Evolutionary conservation across 1,140 invertebrate species (phyloP), one percentile per base, ranked within the genome.

Genomic region (Gonioctena quinquepunctata): DNA sequence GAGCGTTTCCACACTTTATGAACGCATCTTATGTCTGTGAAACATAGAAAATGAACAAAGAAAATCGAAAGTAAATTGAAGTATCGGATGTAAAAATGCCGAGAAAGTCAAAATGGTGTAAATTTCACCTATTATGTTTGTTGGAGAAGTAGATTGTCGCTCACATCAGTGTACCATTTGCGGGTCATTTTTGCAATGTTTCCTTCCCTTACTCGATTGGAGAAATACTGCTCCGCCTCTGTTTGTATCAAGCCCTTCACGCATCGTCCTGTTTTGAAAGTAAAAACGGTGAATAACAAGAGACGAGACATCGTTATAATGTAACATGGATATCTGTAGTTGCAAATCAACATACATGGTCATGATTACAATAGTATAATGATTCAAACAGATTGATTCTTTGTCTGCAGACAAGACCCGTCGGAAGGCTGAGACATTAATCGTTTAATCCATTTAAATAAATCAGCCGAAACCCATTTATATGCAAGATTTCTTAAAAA

Each of bases 371-470:
- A 78, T 76, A 67, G 76, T 74, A 78, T 76, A 78, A 78, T 78
- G 76, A 78, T 73, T 78, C 76, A 78, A 78, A 71, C 68, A 68
- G 76, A 78, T 78, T 78, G 76, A 78, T 78, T 78, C 76, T 78
- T 78, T 78, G 76, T 78, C 68, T 73, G 74, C 69, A 71, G 71
- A 76, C 75, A 75, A 72, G 62, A 66, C 59, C 70, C 73, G 69
- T 74, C 75, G 73, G 75, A 72, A 76, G 69, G 70, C 56, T 60
- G 63, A 69, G 70, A 74, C 76, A 78, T 77, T 77, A 78, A 78
- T 78, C 76, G 76, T 71, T 78, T 78, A 78, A 78, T 78, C 76
- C 73, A 78, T 76, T 78, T 74, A 75, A 76, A 76, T 78, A 78
- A 76, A 78, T 78, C 76, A 76, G 72, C 71, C 76, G 73, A 72